phyloP scores from a whole-genome alignment of 1,140 invertebrate species.

The Drosophila cardini region DNA sequence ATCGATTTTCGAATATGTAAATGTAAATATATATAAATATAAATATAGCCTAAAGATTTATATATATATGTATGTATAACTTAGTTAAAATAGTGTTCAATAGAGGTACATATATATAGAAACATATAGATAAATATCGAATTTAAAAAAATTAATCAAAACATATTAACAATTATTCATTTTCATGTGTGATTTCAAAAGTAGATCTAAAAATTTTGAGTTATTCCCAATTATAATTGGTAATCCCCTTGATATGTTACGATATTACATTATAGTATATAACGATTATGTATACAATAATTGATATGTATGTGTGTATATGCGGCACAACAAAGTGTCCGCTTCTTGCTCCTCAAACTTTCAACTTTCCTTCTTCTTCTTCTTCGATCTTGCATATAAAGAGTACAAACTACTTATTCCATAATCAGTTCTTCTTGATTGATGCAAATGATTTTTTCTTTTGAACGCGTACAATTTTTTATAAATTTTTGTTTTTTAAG shows the following conservation, averaged over 20 bases:
- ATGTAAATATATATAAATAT: constrained; percentile 34
- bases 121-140: constrained; percentile 57
- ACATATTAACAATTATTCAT: constrained; percentile 61
- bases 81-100: constrained; percentile 74
- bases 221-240: constrained; percentile 22
- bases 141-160: constrained; percentile 67
- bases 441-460: constrained; percentile 68
- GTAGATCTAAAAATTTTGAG: constrained; percentile 67
- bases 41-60: constrained; percentile 29
- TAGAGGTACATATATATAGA: constrained; percentile 65
- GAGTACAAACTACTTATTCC: constrained; percentile 84
- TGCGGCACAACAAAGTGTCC: constrained; percentile 34
- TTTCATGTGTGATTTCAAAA: constrained; percentile 50
- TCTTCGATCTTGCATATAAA: constrained; percentile 64
- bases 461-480: constrained; percentile 49
- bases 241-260: constrained; percentile 67
- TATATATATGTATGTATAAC: constrained; percentile 51
- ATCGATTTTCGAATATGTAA: constrained; percentile 18
- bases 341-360: constrained; percentile 2
- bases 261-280: constrained; percentile 59
- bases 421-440: constrained; percentile 84
- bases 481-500: constrained; percentile 25
- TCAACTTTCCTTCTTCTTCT: background rate
- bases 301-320: constrained; percentile 59
- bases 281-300: constrained; percentile 50